Conservation (phyloP, 1,140 invertebrate genomes). For the Eriocheir sinensis region DNA sequence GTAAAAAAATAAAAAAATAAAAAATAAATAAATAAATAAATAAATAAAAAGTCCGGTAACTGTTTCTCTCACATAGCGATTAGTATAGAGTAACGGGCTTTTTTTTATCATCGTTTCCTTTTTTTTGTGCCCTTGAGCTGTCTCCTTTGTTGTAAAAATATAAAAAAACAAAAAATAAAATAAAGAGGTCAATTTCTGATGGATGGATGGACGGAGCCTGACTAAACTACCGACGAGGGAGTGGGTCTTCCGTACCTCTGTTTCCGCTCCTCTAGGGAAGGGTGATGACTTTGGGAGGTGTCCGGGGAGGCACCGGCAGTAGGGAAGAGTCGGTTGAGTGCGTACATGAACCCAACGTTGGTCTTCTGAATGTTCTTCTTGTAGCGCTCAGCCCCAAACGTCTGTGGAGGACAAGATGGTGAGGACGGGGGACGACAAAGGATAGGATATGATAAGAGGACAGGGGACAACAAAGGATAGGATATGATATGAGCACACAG, state of each 20-base stretch:
- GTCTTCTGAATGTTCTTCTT: conserved; percentile 77
- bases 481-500: too few relatives aligned
- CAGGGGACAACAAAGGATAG: too few relatives aligned
- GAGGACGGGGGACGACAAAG: not conserved
- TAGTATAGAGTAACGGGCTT: too few relatives aligned
- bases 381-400: conserved; percentile 76
- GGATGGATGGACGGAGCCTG: not conserved
- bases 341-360: conserved; percentile 63
- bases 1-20: too few relatives aligned
- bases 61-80: too few relatives aligned
- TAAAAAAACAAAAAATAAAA: not conserved
- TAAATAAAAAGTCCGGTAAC: too few relatives aligned
- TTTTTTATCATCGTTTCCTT: too few relatives aligned
- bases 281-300: conserved; percentile 33
- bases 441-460: not conserved
- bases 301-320: conserved; percentile 15
- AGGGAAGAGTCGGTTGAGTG: conserved; percentile 70
- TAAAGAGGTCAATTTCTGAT: not conserved
- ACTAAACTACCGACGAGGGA: not conserved
- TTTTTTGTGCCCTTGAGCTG: too few relatives aligned
- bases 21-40: too few relatives aligned
- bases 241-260: conserved; percentile 70
- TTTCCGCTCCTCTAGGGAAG: conserved; percentile 64
- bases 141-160: too few relatives aligned
- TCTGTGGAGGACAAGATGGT: conserved; percentile 55